Evolutionary conservation across 2,888 invertebrate species (phyloP).

Genomic region (Xestia xanthographa): DNA sequence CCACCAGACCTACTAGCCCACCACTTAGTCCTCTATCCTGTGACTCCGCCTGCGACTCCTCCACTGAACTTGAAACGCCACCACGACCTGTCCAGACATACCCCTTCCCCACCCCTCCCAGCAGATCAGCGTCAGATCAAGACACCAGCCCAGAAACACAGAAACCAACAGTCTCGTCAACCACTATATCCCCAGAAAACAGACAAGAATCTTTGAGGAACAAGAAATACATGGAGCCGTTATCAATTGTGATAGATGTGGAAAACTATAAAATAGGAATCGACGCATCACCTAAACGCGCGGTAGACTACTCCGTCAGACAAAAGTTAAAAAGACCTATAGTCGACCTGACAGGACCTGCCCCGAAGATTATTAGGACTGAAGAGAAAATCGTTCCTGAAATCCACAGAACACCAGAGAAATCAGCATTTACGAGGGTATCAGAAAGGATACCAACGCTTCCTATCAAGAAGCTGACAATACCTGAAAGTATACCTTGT

Average conservation of each 20-base stretch:
- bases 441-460: conserved; percentile 71
- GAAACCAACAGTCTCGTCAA: conserved; percentile 89
- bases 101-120: conserved; percentile 91
- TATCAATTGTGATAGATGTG: conserved; percentile 88
- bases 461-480: conserved; percentile 74
- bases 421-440: conserved; percentile 79
- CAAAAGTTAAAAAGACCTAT: conserved; percentile 84
- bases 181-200: conserved; percentile 87
- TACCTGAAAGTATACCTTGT: conserved; percentile 83
- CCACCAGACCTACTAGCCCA: conserved; percentile 91
- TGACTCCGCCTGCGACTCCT: conserved; percentile 92
- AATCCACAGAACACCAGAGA: conserved; percentile 70
- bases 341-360: conserved; percentile 77
- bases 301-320: conserved; percentile 87
- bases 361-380: conserved; percentile 78
- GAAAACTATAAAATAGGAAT: conserved; percentile 88
- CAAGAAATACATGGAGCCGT: conserved; percentile 86
- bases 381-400: conserved; percentile 74
- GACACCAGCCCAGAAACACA: conserved; percentile 89
- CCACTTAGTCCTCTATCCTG: conserved; percentile 93
- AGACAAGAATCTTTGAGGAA: conserved; percentile 80
- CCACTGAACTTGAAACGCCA: conserved; percentile 89
- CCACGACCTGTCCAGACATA: conserved; percentile 85
- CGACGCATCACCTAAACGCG: conserved; percentile 87
- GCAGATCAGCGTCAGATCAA: conserved; percentile 90